Evolutionary conservation across 2,888 invertebrate genomes (phyloP).

Genomic region (Eilema griseolum): DNA sequence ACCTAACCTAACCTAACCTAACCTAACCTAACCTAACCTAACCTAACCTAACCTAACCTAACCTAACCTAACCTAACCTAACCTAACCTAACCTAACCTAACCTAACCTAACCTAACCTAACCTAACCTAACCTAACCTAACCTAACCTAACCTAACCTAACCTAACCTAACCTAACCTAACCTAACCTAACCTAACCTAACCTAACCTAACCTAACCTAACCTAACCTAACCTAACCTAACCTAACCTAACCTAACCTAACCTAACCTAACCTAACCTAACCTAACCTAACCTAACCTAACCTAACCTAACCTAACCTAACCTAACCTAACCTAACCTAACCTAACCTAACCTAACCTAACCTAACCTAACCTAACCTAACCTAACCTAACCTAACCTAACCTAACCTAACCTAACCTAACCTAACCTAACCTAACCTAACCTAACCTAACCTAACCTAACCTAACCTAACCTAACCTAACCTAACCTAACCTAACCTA

Average conservation of each 20-base stretch:
- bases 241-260: conserved; percentile 13
- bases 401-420: conserved; percentile 29
- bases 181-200: conserved; percentile 3
- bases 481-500: background rate
- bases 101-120: no score
- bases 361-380: conserved; percentile 25
- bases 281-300: conserved; percentile 11
- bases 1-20: conserved; percentile 22
- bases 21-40: conserved; percentile 28
- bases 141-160: no score
- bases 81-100: conserved; percentile 18
- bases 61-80: conserved; percentile 33
- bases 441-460: conserved; percentile 33
- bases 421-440: conserved; percentile 23
- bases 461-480: conserved; percentile 19
- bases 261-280: conserved; percentile 11
- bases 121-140: conserved; percentile 14
- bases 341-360: conserved; percentile 41
- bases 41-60: conserved; percentile 19
- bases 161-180: conserved; percentile 8
- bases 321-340: conserved; percentile 11
- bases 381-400: conserved; percentile 25
- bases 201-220: conserved; percentile 18
- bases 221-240: conserved; percentile 18
- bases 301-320: conserved; percentile 11